Base-by-base conservation (phyloP, 2,113 vertebrate genomes). In the Corydoras maculifer region DNA sequence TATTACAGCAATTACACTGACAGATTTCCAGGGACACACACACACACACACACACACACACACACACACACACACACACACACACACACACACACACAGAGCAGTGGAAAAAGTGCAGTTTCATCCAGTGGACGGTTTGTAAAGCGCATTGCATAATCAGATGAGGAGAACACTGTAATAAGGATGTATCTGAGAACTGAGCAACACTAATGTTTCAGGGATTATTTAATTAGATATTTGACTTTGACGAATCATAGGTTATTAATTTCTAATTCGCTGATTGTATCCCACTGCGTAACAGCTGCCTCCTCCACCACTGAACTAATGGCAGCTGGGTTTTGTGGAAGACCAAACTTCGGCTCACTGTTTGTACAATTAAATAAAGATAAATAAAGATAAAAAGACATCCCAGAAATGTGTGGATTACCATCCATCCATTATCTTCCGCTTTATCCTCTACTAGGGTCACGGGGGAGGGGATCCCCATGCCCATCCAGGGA, bases 1-100 rank as follows among this genome's bases (percentile, higher is more conserved):
- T 78, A 78, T 78, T 72, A 75, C 62, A 68, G 73, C 73, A 72
- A 78, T 78, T 78, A 72, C 65, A 72, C 15, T 63, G 72, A 78
- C 65, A 62, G 48, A 65, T 43, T 66, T 71, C 63, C 54, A 53
- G 35, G 31, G 60, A 49, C 70, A 43, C 9, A 66, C 29, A 61
- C 64, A 70, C 75, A 73, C 8, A 43, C 35, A 43, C 35, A 8
- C 12, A 57, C 35, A 43, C 35, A 43, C 62, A 59, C 73, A 72
- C 74, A 79, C 71, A 73, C 61, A 68, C 55, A 65, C 54, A 70
- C 75, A 73, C 8, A 43, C 35, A 43, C 35, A 8, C 12, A 57
- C 35, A 43, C 35, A 43, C 62, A 59, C 73, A 72, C 74, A 79
- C 71, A 73, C 61, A 68, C 55, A 65, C 54, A 70, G 13, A 59